Base-by-base conservation (phyloP, 2,888 invertebrate species). In the Euspilapteryx auroguttella region DNA sequence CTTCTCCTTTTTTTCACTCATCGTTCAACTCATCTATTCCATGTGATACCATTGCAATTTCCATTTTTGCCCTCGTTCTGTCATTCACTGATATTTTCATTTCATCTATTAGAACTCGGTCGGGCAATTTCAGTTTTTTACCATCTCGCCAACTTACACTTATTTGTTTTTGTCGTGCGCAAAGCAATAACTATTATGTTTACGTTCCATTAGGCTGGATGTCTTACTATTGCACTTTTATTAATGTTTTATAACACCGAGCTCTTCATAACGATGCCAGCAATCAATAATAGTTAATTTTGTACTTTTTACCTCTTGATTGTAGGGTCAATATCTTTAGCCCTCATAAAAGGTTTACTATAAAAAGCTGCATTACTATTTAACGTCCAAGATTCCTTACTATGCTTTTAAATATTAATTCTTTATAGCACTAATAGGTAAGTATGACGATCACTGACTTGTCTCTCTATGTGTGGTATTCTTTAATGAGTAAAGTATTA, bases 41-140 rank as follows among this genome's bases (percentile, higher is more conserved):
- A 7, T 13, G 13, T 8, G 10, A 27, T 21, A 32, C 43, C 43
- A 49, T 45, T 45, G 41, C 45, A 39, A 50, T 51, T 26, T 20
- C 25, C 25, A 32, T 50, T 53, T 42, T 48, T 47, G 47, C 47
- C 41, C 42, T 45, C 51, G 48, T 44, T 25, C 27, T 50, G 53
- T 49, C 49, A 52, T 54, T 50, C 47, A 45, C 41, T 57, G 55
- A 59, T 56, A 55, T 51, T 53, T 65, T 65, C 56, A 58, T 62
- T 50, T 50, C 56, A 58, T 62, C 51, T 50, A 36, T 21, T 23
- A 11, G 14, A 20, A n/a, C 17, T 21, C 29, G 12, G 20, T 21
- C 14, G 25, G 9, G 46, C 41, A 32, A 45, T 47, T 49, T 50
- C 37, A 38, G 42, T 58, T 57, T 56, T 57, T 52, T 44, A 38